Percentiles rank a stretch among this genome's conserved stretches.
Evolutionary conservation across 2,797 vertebrate species (phyloP).

Genomic region (Enteromius viviparus): DNA sequence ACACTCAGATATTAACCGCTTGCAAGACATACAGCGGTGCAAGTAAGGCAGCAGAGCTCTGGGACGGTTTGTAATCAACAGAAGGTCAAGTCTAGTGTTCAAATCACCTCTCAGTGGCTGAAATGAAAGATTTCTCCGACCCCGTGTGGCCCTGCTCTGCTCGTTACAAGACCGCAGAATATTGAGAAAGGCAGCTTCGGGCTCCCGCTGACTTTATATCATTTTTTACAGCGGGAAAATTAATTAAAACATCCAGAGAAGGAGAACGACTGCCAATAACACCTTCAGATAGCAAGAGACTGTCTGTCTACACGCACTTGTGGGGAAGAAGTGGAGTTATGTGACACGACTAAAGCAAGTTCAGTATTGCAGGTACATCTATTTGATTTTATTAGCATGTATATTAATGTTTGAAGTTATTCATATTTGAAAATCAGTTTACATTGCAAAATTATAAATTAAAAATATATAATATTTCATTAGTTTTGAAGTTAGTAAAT

Average conservation of each 20-base stretch:
- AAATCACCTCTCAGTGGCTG: constrained; percentile 35
- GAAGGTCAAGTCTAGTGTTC: constrained; percentile 13
- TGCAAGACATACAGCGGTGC: neutral
- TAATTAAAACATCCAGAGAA: constrained; percentile 41
- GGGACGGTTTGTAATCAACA: constrained; percentile 35
- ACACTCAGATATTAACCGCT: neutral
- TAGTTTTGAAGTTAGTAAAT: too few species aligned
- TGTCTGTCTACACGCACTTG: neutral
- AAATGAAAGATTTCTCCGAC: constrained; percentile 15
- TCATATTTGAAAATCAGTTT: neutral
- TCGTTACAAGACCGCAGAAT: constrained; percentile 28
- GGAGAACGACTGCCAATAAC: constrained; percentile 17
- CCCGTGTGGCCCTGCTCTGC: neutral
- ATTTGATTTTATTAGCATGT: neutral
- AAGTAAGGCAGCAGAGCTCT: neutral
- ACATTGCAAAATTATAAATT: neutral
- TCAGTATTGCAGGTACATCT: neutral
- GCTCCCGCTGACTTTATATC: constrained; percentile 33
- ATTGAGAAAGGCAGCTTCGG: constrained; percentile 25
- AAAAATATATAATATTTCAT: too few species aligned
- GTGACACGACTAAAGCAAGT: neutral
- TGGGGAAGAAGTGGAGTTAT: neutral
- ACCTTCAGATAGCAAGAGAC: neutral
- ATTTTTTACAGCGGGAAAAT: constrained; percentile 33
- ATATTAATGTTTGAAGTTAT: too few species aligned